phyloP scores from a whole-genome alignment of 2,888 invertebrate species.

The Dryomyza anilis region DNA sequence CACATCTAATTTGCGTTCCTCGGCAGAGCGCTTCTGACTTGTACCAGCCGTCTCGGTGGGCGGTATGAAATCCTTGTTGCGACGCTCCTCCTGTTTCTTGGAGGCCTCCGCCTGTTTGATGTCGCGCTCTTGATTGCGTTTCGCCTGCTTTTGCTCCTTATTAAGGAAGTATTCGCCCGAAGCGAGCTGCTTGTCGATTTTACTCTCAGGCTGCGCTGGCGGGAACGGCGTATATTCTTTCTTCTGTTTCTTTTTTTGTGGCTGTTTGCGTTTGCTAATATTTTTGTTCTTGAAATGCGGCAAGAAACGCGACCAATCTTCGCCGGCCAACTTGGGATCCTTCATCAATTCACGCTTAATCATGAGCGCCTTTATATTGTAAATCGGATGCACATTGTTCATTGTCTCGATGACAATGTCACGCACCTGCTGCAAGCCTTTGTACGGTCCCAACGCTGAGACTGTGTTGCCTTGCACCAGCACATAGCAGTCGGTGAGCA shows the following conservation, averaged over 20 bases:
- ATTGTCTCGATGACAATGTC: constrained; percentile 95
- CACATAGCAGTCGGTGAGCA: constrained; percentile 95
- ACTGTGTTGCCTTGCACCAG: constrained; percentile 98
- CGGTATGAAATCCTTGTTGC: constrained; percentile 82
- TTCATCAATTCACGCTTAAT: constrained; percentile 94
- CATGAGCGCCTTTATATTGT: constrained; percentile 96
- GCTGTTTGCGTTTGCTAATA: constrained; percentile 84
- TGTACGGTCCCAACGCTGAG: constrained; percentile 93
- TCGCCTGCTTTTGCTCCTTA: constrained; percentile 76
- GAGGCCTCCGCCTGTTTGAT: constrained; percentile 78
- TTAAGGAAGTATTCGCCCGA: constrained; percentile 96
- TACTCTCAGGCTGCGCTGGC: constrained; percentile 89
- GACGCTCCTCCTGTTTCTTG: constrained; percentile 74
- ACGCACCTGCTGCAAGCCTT: constrained; percentile 84
- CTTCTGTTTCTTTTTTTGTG: constrained; percentile 86
- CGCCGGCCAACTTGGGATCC: constrained; percentile 87
- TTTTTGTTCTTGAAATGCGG: constrained; percentile 93
- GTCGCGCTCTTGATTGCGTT: constrained; percentile 74
- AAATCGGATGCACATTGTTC: constrained; percentile 98
- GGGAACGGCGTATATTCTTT: constrained; percentile 98
- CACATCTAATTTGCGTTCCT: constrained; percentile 66
- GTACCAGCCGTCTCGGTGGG: constrained; percentile 67
- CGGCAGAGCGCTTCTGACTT: constrained; percentile 39
- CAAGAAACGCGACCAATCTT: constrained; percentile 96
- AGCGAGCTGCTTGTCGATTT: constrained; percentile 91